phyloP scores from a whole-genome alignment of 2,888 invertebrate species.

The Kuschelorhynchus macadamiae region DNA sequence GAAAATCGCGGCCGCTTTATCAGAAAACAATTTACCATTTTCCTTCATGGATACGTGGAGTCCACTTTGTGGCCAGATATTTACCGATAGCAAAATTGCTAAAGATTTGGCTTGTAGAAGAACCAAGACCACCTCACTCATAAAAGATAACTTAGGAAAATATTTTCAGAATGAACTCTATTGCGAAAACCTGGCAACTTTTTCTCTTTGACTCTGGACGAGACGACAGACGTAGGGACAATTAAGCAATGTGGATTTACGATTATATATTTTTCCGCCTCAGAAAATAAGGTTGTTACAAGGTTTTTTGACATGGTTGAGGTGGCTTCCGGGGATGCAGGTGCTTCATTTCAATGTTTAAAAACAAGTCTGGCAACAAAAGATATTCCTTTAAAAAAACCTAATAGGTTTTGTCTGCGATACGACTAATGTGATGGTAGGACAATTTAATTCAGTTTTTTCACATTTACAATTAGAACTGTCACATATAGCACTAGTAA shows the following conservation, averaged over 20 bases:
- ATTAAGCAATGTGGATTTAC: conserved; percentile 1
- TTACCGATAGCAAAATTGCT: not conserved
- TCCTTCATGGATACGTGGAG: not conserved
- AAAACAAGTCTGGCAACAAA: too few relatives aligned
- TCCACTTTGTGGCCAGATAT: not conserved
- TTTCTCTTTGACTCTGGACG: conserved; percentile 2
- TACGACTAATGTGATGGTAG: conserved; percentile 59
- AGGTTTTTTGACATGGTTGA: conserved; percentile 2
- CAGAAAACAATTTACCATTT: not conserved
- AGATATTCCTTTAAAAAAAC: conserved; percentile 27
- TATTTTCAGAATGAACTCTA: not conserved
- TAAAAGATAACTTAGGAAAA: not conserved
- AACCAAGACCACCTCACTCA: not conserved
- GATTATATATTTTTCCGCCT: not conserved
- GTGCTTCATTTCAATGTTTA: too few relatives aligned
- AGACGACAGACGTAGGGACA: not conserved
- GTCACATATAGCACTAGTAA: conserved; percentile 56
- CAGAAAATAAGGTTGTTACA: not conserved
- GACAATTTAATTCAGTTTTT: conserved; percentile 48
- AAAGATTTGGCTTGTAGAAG: not conserved
- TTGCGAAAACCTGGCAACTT: not conserved
- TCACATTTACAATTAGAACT: conserved; percentile 34
- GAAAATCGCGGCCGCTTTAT: not conserved
- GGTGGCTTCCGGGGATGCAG: too few relatives aligned
- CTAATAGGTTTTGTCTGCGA: conserved; percentile 57